Conservation (phyloP, 2,113 vertebrate genomes). For the Nothocercus nigrocapillus region DNA sequence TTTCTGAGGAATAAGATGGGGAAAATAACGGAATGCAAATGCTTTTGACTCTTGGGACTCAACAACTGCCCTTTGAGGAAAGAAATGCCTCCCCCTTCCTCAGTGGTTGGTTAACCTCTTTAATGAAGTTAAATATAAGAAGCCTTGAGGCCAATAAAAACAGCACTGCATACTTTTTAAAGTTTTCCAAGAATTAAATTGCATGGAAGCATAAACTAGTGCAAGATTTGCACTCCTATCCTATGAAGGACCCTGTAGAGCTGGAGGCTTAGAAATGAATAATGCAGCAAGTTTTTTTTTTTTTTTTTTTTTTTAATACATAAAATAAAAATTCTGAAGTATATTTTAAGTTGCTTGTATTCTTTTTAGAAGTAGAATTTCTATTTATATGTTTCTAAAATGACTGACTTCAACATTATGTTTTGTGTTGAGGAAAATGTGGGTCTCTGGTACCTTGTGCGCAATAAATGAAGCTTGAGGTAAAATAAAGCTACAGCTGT, state of each 20-base stretch:
- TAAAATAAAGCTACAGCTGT: not conserved
- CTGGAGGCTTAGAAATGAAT: not conserved
- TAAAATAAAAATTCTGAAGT: conserved; percentile 18
- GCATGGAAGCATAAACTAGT: not conserved
- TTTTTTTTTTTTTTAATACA: not conserved
- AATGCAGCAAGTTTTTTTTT: not conserved
- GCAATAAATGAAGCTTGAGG: not conserved
- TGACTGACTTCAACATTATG: not conserved
- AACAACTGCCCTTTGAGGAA: not conserved
- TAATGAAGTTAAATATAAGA: not conserved
- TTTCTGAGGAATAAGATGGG: not conserved
- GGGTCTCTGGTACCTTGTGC: not conserved
- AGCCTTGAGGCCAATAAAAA: not conserved
- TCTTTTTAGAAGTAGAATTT: not conserved
- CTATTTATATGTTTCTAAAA: not conserved
- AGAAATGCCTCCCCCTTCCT: accelerated
- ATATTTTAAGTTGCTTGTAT: conserved; percentile 23
- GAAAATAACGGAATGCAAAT: not conserved
- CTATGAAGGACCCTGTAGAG: not conserved
- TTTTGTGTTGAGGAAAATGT: not conserved
- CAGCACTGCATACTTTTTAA: not conserved
- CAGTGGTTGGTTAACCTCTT: not conserved
- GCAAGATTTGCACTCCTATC: not conserved
- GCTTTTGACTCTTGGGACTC: not conserved
- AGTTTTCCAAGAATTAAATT: not conserved